These are phyloP conservation scores for Hippopotamyrus pictus DNA, from an alignment of 2,797 vertebrate genomes.

Conservation along the genomic window DNA sequence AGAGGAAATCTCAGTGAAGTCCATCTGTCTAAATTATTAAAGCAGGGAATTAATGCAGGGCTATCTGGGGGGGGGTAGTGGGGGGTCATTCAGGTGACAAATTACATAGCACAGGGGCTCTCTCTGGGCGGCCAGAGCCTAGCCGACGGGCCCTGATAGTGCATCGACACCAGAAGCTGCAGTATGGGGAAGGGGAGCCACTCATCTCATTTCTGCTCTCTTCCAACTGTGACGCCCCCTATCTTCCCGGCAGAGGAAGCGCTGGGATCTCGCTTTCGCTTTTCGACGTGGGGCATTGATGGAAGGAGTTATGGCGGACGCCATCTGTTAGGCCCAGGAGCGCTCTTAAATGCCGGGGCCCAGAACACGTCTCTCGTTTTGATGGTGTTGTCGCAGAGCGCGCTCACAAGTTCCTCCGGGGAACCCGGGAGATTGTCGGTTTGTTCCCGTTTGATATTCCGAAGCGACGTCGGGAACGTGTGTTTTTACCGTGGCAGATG, in stretches of 20 bases:
- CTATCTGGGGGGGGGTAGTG: background rate
- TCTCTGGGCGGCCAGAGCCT: background rate
- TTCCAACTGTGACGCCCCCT: constrained; percentile 17
- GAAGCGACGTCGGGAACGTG: constrained; percentile 24
- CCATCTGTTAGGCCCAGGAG: constrained; percentile 26
- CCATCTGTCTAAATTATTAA: background rate
- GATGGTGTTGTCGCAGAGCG: constrained; percentile 6
- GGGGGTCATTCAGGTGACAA: background rate
- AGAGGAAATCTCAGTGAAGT: background rate
- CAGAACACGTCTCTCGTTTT: background rate
- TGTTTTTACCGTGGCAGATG: constrained; percentile 35
- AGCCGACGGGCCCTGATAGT: background rate
- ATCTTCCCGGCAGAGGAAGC: constrained; percentile 14
- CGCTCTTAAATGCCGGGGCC: background rate
- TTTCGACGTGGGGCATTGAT: constrained; percentile 20
- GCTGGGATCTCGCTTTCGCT: constrained; percentile 2
- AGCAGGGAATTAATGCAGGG: background rate
- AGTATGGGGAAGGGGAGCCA: background rate
- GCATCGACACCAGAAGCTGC: background rate
- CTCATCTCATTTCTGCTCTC: background rate
- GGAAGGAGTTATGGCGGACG: constrained; percentile 17
- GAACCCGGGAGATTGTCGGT: constrained; percentile 26
- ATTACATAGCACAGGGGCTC: background rate
- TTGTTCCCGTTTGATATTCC: constrained; percentile 41
- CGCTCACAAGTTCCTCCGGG: constrained; percentile 25